Evolutionary conservation across 2,888 invertebrate species (phyloP).

Genomic region (Ryuthela nishihirai): DNA sequence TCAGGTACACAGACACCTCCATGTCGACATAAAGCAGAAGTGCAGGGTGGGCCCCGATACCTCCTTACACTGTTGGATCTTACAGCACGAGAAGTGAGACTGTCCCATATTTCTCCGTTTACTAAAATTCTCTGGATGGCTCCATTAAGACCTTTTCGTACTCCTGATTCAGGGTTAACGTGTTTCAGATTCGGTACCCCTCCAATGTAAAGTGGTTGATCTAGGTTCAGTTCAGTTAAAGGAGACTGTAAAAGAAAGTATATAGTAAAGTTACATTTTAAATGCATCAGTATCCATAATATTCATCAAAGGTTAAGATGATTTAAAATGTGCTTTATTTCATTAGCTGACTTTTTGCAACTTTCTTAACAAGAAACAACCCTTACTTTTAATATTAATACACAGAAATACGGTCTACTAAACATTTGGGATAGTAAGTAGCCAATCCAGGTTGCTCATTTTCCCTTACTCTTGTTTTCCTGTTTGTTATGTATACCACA

Average conservation of each 20-base stretch:
- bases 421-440: too few relatives aligned
- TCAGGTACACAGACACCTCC: conserved; percentile 76
- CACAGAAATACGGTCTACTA: too few relatives aligned
- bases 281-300: too few relatives aligned
- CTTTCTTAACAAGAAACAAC: too few relatives aligned
- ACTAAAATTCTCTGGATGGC: conserved; percentile 76
- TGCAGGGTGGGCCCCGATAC: conserved; percentile 57
- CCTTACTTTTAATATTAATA: too few relatives aligned
- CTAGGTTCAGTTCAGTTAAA: conserved; percentile 74
- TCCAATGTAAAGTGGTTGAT: conserved; percentile 73
- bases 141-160: conserved; percentile 65
- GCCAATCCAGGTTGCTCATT: too few relatives aligned
- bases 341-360: too few relatives aligned
- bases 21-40: conserved; percentile 59
- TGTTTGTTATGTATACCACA: too few relatives aligned
- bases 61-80: conserved; percentile 51
- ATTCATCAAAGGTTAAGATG: too few relatives aligned
- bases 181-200: conserved; percentile 57
- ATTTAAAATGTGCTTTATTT: too few relatives aligned
- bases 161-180: conserved; percentile 51
- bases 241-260: conserved; percentile 60
- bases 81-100: conserved; percentile 48
- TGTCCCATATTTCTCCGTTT: conserved; percentile 64
- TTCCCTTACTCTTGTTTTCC: too few relatives aligned
- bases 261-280: too few relatives aligned